Evolutionary conservation across 92 coral and sea anemone genomes (phyloP).

Genomic region (Heteractis magnifica): DNA sequence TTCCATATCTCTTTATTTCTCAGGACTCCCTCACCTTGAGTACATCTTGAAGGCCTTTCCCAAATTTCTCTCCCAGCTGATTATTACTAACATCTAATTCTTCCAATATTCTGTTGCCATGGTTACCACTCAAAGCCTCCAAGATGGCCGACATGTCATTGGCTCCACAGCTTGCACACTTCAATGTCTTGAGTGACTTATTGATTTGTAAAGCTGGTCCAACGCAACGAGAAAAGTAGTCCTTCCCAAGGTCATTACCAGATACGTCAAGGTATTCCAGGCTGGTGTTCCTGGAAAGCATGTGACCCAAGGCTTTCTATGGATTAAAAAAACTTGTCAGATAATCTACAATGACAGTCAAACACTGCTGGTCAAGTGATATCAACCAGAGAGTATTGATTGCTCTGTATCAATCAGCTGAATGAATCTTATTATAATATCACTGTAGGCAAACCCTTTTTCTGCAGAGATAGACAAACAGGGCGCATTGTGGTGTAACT

Average conservation of each 20-base stretch:
- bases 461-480: too few relatives aligned
- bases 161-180: conserved; percentile 68
- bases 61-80: conserved; percentile 53
- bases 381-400: not conserved
- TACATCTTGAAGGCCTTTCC: conserved; percentile 28
- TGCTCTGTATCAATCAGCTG: not conserved
- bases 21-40: conserved; percentile 36
- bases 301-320: conserved; percentile 53
- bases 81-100: conserved; percentile 62
- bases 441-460: not conserved
- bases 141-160: conserved; percentile 55
- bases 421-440: not conserved
- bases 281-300: conserved; percentile 44
- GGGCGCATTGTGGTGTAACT: too few relatives aligned
- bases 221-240: conserved; percentile 72
- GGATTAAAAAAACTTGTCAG: not conserved
- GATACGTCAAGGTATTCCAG: conserved; percentile 66
- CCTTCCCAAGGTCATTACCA: conserved; percentile 66
- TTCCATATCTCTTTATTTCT: too few relatives aligned
- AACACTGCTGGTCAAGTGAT: not conserved
- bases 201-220: conserved; percentile 63
- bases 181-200: conserved; percentile 38
- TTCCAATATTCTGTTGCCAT: conserved; percentile 28
- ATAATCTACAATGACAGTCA: not conserved
- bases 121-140: conserved; percentile 39